Percentiles rank a stretch among this genome's conserved stretches.
These are phyloP conservation scores for Astropecten irregularis DNA, from an alignment of 53 echinoderm and acorn worm genomes.

Conservation along the genomic window DNA sequence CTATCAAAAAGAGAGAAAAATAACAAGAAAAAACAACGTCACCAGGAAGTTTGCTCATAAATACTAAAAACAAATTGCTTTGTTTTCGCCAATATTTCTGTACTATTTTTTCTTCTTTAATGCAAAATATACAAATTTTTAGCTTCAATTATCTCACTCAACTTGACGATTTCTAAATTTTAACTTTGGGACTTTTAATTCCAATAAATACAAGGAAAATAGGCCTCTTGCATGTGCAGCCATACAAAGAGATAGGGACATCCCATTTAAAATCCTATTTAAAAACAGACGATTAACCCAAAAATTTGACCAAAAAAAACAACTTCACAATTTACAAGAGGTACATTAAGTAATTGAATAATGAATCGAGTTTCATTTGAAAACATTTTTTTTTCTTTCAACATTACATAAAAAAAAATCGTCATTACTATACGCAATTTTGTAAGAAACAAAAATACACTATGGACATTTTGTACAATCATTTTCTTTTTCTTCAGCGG, in stretches of 20 bases:
- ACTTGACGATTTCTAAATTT: neutral
- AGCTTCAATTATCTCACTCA: neutral
- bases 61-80: neutral
- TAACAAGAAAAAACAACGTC: neutral
- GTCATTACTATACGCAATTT: neutral
- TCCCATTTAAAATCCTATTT: too few relatives aligned
- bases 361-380: neutral
- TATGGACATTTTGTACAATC: too few relatives aligned
- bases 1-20: neutral
- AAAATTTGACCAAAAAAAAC: too few relatives aligned
- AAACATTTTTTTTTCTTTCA: neutral
- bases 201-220: constrained; percentile 46
- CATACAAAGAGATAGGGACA: too few relatives aligned
- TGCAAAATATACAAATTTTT: constrained; percentile 54
- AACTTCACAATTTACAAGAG: neutral
- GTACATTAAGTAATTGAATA: neutral
- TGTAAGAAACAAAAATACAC: too few relatives aligned
- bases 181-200: neutral
- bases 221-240: neutral
- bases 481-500: too few relatives aligned
- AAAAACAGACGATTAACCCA: too few relatives aligned
- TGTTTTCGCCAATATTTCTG: neutral
- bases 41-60: neutral
- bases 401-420: neutral
- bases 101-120: neutral